A percentile compares a stretch with the other conserved stretches of the same genome.
Conservation (phyloP, 2,113 vertebrate species). For the Vireo altiloquus region DNA sequence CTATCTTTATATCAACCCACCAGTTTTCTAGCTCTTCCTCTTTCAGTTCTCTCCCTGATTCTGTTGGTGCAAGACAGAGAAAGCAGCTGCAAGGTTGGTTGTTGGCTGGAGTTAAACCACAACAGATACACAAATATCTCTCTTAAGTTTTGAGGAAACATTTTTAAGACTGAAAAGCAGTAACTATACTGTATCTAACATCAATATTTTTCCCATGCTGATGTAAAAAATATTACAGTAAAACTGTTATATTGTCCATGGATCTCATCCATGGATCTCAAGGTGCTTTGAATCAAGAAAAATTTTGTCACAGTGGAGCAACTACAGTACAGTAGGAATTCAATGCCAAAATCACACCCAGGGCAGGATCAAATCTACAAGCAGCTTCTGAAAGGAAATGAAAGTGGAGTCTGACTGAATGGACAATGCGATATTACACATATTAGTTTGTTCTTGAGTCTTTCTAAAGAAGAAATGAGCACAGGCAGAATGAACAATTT, state of each 20-base stretch:
- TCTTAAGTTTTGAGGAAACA: not conserved
- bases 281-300: not conserved
- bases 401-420: not conserved
- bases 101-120: not conserved
- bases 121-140: not conserved
- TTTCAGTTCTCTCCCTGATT: not conserved
- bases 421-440: not conserved
- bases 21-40: not conserved
- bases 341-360: not conserved
- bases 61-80: not conserved
- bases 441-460: not conserved
- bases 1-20: not conserved
- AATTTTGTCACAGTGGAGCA: not conserved
- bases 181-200: not conserved
- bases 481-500: not conserved
- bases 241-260: not conserved
- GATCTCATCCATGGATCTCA: not conserved
- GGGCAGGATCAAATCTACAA: not conserved
- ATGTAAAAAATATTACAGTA: not conserved
- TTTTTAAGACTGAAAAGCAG: not conserved
- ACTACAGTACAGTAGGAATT: not conserved
- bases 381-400: not conserved
- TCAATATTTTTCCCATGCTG: not conserved
- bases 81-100: not conserved
- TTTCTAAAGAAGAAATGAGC: not conserved